Evolutionary conservation across 2,113 vertebrate species (phyloP).

Genomic region (Corythoichthys intestinalis): DNA sequence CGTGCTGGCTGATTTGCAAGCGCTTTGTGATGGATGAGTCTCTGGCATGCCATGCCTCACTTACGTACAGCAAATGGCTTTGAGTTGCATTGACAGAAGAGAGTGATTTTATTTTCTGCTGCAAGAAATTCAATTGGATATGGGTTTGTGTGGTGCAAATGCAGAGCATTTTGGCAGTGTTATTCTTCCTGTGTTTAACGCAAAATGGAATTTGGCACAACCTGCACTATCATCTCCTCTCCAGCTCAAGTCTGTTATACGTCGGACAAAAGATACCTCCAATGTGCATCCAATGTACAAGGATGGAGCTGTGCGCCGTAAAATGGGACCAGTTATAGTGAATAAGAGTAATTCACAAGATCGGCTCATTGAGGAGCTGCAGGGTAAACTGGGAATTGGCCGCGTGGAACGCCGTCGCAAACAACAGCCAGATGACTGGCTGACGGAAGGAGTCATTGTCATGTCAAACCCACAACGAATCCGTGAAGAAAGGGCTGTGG

Average conservation of each 20-base stretch:
- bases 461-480: slow-evolving; percentile 83
- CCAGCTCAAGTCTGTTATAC: slow-evolving; percentile 94
- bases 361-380: slow-evolving; percentile 85
- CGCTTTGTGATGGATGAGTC: slow-evolving; percentile 25
- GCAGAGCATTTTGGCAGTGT: slow-evolving; percentile 20
- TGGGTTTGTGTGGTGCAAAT: not conserved
- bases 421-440: slow-evolving; percentile 80
- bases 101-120: slow-evolving; percentile 15
- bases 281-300: slow-evolving; percentile 94
- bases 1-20: slow-evolving; percentile 21
- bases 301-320: slow-evolving; percentile 82
- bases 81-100: slow-evolving; percentile 6
- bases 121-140: slow-evolving; percentile 12
- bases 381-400: slow-evolving; percentile 86
- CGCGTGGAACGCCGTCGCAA: slow-evolving; percentile 71
- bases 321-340: slow-evolving; percentile 84
- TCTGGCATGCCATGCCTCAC: slow-evolving; percentile 36
- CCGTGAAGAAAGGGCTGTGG: slow-evolving; percentile 78
- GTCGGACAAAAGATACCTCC: slow-evolving; percentile 89
- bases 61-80: not conserved
- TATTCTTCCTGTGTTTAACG: slow-evolving; percentile 16
- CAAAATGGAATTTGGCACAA: slow-evolving; percentile 25
- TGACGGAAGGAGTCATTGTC: slow-evolving; percentile 86
- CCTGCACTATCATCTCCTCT: slow-evolving; percentile 36
- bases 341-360: slow-evolving; percentile 90